These are phyloP conservation scores for Phyllopteryx taeniolatus DNA, from an alignment of 2,113 vertebrate species.

Conservation along the genomic window DNA sequence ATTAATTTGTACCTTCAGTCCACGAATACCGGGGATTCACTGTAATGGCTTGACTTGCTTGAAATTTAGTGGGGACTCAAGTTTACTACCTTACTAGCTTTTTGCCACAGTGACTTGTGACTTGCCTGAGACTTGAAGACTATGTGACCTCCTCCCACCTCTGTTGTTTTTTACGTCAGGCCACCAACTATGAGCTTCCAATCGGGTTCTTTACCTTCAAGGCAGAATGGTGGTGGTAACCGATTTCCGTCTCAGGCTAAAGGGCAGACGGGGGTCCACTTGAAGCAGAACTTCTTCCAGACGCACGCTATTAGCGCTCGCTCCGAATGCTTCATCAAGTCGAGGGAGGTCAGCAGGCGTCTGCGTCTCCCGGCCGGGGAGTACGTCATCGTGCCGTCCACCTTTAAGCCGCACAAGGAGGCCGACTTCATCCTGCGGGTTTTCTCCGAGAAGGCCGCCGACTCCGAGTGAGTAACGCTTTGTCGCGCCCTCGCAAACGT, in stretches of 20 bases:
- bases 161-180: constrained; percentile 60
- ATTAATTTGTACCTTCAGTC: too few relatives aligned
- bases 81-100: too few relatives aligned
- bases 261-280: constrained; percentile 78
- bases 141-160: background rate
- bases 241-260: constrained; percentile 55
- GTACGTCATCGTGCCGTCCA: constrained; percentile 92
- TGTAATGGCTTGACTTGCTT: too few relatives aligned
- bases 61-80: too few relatives aligned
- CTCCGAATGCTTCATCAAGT: constrained; percentile 91
- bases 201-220: background rate
- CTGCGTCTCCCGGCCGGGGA: constrained; percentile 82
- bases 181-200: constrained; percentile 58
- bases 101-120: too few relatives aligned
- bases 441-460: constrained; percentile 86
- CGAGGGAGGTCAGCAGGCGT: constrained; percentile 89
- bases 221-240: background rate
- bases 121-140: background rate
- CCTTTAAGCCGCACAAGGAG: constrained; percentile 87
- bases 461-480: constrained; percentile 72
- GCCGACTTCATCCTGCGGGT: constrained; percentile 87
- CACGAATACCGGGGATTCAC: too few relatives aligned
- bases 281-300: constrained; percentile 90
- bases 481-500: too few relatives aligned
- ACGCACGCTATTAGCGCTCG: constrained; percentile 82